Conservation (phyloP, 2,888 invertebrate species). For the Beris chalybata region DNA sequence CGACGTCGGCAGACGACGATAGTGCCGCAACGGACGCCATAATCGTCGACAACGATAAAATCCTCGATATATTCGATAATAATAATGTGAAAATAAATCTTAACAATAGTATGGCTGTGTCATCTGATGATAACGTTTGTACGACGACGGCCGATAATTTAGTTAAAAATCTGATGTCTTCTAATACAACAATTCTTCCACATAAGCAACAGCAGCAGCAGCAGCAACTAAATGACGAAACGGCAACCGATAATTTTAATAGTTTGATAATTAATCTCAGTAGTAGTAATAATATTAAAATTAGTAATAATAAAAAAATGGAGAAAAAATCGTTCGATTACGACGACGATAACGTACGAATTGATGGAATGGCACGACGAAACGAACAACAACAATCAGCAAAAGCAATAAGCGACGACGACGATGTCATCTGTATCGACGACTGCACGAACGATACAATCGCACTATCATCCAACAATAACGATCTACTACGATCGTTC, state of each 20-base stretch:
- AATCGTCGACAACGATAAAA: not conserved
- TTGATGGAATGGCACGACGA: constrained; percentile 17
- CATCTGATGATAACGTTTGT: not conserved
- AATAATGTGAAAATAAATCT: too few species aligned
- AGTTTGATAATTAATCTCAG: constrained; percentile 15
- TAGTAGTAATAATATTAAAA: constrained; percentile 38
- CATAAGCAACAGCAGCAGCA: not conserved
- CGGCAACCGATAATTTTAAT: not conserved
- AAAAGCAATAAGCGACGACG: not conserved
- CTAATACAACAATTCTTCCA: not conserved
- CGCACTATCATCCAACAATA: constrained; percentile 12
- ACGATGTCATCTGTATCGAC: not conserved
- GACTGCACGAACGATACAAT: constrained; percentile 9
- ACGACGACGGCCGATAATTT: not conserved
- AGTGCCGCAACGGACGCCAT: not conserved
- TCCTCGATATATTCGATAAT: not conserved
- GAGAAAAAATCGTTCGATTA: constrained; percentile 16
- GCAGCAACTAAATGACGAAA: not conserved
- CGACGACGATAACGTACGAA: too few species aligned
- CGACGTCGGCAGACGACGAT: not conserved
- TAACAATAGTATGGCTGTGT: too few species aligned
- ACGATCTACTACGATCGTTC: constrained; percentile 47
- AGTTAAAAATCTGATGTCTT: too few species aligned
- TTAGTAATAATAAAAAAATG: constrained; percentile 45
- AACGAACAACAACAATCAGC: constrained; percentile 30